Conservation (phyloP, 2,797 vertebrate species). For the Calcarius lapponicus region DNA sequence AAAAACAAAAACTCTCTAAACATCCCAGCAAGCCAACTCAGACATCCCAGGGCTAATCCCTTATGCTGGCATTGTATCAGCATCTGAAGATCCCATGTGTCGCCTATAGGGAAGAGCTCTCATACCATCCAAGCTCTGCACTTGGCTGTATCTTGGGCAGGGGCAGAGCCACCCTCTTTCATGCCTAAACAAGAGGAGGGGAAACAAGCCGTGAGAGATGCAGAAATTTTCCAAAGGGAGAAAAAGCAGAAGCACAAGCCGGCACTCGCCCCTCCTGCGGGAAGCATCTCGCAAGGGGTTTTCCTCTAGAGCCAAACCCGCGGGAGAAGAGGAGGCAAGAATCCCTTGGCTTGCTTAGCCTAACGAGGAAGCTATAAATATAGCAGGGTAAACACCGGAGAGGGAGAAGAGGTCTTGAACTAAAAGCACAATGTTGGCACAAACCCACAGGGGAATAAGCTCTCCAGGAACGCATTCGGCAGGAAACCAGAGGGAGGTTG, state of each 20-base stretch:
- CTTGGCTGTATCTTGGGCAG: background rate
- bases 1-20: conserved; percentile 54
- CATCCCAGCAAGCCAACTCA: conserved; percentile 18
- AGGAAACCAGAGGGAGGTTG: conserved; percentile 39
- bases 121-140: background rate
- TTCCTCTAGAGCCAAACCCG: background rate
- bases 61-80: background rate
- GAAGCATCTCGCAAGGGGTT: background rate
- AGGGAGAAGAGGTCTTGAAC: conserved; percentile 60
- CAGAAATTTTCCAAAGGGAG: background rate
- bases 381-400: background rate
- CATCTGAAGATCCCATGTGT: background rate
- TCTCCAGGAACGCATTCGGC: conserved; percentile 36
- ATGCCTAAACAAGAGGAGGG: background rate
- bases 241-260: background rate
- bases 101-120: background rate
- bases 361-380: conserved; percentile 49
- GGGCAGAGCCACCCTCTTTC: background rate
- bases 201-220: background rate
- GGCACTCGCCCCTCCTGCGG: background rate
- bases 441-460: conserved; percentile 22
- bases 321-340: background rate
- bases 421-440: conserved; percentile 65
- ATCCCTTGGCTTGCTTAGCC: conserved; percentile 6
- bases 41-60: conserved; percentile 43